Percentiles rank a stretch among this genome's conserved stretches.
Evolutionary conservation across 2,888 invertebrate genomes (phyloP).

Genomic region (Drosophila vallismaia): DNA sequence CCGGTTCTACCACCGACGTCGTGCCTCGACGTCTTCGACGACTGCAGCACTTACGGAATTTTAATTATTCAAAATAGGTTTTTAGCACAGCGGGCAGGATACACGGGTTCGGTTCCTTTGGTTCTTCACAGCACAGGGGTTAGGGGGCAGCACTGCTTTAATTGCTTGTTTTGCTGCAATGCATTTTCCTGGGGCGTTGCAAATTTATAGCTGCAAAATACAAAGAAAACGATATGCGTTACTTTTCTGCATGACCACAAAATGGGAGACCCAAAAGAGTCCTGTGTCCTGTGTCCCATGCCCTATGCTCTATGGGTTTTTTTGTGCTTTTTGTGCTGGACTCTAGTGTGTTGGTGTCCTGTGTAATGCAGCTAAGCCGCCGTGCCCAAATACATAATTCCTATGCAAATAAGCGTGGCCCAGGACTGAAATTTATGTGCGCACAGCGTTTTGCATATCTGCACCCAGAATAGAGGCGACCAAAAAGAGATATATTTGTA

Average conservation of each 20-base stretch:
- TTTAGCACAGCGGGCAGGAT: constrained; percentile 55
- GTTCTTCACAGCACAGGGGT: neutral
- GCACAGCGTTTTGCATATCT: constrained; percentile 72
- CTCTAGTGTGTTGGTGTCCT: constrained; percentile 31
- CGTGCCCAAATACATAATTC: constrained; percentile 76
- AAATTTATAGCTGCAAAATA: constrained; percentile 75
- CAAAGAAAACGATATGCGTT: constrained; percentile 70
- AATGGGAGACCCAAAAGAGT: constrained; percentile 28
- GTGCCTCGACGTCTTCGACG: constrained; percentile 31
- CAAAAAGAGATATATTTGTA: constrained; percentile 29
- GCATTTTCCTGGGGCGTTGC: constrained; percentile 72
- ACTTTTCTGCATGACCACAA: constrained; percentile 67
- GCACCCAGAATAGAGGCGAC: constrained; percentile 40
- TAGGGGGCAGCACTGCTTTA: constrained; percentile 50
- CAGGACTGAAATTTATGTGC: constrained; percentile 70
- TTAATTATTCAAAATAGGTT: constrained; percentile 79
- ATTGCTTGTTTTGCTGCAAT: constrained; percentile 77
- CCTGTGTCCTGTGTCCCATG: constrained; percentile 15
- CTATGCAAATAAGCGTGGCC: constrained; percentile 75
- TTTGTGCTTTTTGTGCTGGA: neutral
- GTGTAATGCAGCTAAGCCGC: constrained; percentile 74
- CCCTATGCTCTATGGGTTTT: neutral
- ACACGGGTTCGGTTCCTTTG: constrained; percentile 8
- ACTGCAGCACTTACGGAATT: constrained; percentile 70
- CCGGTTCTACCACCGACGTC: constrained; percentile 2